phyloP scores from a whole-genome alignment of 2,888 invertebrate genomes.

The Venusia cambrica region DNA sequence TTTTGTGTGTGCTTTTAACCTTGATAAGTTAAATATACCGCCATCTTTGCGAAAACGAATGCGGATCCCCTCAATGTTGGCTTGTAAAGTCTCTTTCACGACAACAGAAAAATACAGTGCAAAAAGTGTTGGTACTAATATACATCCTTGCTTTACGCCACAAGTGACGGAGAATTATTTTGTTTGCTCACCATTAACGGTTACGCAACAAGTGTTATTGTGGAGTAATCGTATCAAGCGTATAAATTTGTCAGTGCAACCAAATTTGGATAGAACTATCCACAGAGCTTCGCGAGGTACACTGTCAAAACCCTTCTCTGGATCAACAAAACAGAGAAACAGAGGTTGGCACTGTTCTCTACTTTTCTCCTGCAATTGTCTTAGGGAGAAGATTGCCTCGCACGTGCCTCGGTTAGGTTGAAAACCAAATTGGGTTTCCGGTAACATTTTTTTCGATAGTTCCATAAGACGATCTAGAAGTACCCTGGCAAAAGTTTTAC shows the following conservation, averaged over 20 bases:
- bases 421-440: constrained; percentile 1
- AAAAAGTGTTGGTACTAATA: background rate
- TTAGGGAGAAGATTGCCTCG: background rate
- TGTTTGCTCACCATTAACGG: background rate
- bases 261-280: background rate
- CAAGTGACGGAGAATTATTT: background rate
- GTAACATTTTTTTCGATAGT: background rate
- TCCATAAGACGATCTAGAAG: background rate
- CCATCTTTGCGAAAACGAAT: background rate
- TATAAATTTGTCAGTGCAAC: constrained; percentile 1
- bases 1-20: no score
- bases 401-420: background rate
- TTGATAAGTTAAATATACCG: background rate
- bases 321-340: background rate
- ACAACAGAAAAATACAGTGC: constrained; percentile 2
- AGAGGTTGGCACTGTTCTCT: background rate
- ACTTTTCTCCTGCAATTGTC: background rate
- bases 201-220: background rate
- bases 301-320: constrained; percentile 2
- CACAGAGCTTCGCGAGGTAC: background rate
- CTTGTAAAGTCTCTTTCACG: background rate
- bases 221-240: background rate
- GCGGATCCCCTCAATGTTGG: background rate
- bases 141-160: constrained; percentile 4
- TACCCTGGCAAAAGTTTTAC: constrained; percentile 3